These are phyloP conservation scores for Rhizoglyphus robini DNA, from an alignment of 1,140 invertebrate species.

Conservation along the genomic window DNA sequence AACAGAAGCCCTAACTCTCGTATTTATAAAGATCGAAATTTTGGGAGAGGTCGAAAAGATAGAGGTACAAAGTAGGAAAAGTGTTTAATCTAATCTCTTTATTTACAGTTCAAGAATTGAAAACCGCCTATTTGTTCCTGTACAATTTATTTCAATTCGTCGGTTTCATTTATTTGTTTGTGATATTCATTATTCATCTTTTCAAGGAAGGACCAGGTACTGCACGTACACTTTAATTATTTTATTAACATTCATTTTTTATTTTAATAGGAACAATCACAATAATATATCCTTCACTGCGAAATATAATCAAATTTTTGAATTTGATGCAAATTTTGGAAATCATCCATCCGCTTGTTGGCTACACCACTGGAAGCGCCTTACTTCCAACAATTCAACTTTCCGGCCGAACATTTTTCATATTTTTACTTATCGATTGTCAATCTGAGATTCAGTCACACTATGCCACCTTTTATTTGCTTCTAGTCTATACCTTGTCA, in stretches of 20 bases:
- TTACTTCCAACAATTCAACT: constrained; percentile 44
- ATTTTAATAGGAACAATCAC: constrained; percentile 48
- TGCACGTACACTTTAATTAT: constrained; percentile 21
- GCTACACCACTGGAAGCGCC: constrained; percentile 60
- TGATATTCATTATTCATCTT: constrained; percentile 57
- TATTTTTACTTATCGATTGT: constrained; percentile 66
- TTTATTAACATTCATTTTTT: constrained; percentile 23
- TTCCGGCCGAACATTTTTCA: constrained; percentile 55
- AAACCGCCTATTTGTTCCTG: constrained; percentile 68
- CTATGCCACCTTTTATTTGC: constrained; percentile 71
- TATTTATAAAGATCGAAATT: constrained; percentile 8
- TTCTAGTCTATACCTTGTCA: constrained; percentile 60
- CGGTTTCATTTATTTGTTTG: constrained; percentile 62
- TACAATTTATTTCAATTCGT: constrained; percentile 86
- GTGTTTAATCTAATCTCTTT: constrained; percentile 16
- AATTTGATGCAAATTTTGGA: constrained; percentile 71
- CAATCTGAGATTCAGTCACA: constrained; percentile 73
- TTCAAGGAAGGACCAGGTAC: constrained; percentile 53
- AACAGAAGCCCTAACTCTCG: background rate
- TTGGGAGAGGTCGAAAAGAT: constrained; percentile 12
- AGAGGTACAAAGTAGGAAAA: background rate
- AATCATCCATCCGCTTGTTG: constrained; percentile 73
- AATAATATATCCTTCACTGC: constrained; percentile 58
- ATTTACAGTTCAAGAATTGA: constrained; percentile 51
- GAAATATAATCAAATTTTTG: constrained; percentile 61